A percentile compares a stretch with the other conserved stretches of the same genome.
phyloP scores from a whole-genome alignment of 2,888 invertebrate species.

The Trachelus tabidus region DNA sequence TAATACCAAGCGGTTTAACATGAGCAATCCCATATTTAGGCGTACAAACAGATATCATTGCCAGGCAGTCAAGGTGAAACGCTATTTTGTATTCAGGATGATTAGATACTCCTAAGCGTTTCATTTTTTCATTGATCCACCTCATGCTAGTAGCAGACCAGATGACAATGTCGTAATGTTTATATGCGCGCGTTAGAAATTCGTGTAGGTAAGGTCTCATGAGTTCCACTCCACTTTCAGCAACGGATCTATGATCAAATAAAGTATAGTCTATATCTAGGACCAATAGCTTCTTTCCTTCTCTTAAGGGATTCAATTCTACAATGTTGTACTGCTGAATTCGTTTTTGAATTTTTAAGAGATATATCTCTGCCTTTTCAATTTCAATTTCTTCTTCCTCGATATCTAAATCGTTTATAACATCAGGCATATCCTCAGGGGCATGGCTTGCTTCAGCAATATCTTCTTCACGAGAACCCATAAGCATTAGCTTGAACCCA shows the following conservation, averaged over 20 bases:
- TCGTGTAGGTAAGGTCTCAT: constrained; percentile 97
- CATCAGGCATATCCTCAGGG: constrained; percentile 85
- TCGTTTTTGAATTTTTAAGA: constrained; percentile 85
- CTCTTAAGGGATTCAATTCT: constrained; percentile 83
- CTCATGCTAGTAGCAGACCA: constrained; percentile 99
- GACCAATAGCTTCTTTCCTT: constrained; percentile 90
- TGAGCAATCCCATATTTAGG: constrained; percentile 92
- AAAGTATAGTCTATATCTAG: constrained; percentile 97
- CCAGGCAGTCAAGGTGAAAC: constrained; percentile 90
- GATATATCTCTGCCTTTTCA: constrained; percentile 76
- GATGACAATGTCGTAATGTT: constrained; percentile 94
- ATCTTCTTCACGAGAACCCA: constrained; percentile 94
- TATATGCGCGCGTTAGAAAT: constrained; percentile 87
- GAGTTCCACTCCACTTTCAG: constrained; percentile 87
- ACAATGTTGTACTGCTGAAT: constrained; percentile 86
- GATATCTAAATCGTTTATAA: constrained; percentile 92
- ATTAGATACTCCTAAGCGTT: constrained; percentile 84
- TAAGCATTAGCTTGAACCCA: constrained; percentile 95
- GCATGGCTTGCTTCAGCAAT: constrained; percentile 85
- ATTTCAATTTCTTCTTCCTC: constrained; percentile 84
- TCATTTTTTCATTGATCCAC: constrained; percentile 98
- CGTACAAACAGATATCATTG: constrained; percentile 95
- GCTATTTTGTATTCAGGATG: constrained; percentile 90
- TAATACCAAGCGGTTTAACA: constrained; percentile 95
- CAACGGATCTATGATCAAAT: constrained; percentile 94